Percentiles rank a stretch among this genome's conserved stretches.
phyloP scores from a whole-genome alignment of 2,888 invertebrate genomes.

The Patella depressa region DNA sequence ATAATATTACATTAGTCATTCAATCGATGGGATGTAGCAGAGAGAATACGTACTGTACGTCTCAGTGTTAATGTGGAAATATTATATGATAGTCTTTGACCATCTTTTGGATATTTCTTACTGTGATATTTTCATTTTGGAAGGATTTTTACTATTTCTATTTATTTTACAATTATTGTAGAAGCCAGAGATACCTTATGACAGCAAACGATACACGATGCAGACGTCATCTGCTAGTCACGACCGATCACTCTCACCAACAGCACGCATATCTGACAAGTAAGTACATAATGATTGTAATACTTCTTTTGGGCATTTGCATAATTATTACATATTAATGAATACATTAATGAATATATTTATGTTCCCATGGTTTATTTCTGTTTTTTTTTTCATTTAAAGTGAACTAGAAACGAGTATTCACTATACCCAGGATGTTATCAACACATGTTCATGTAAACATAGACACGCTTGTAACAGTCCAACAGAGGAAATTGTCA shows the following conservation, averaged over 20 bases:
- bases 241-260: neutral
- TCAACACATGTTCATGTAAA: conserved; percentile 7
- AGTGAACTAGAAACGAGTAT: conserved; percentile 7
- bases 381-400: neutral
- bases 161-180: neutral
- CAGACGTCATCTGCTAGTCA: neutral
- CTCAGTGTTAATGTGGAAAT: no score
- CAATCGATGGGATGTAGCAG: neutral
- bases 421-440: neutral
- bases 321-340: no score
- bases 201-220: neutral
- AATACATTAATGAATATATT: no score
- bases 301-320: no score
- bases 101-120: no score
- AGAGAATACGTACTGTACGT: no score
- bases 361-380: no score
- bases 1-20: neutral
- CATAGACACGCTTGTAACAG: neutral
- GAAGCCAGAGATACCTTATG: conserved; percentile 4
- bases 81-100: no score
- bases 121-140: neutral
- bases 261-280: neutral
- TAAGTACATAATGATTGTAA: neutral
- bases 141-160: neutral
- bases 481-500: neutral